Evolutionary conservation across 2,113 vertebrate genomes (phyloP).

Genomic region (Myiopsitta monachus): DNA sequence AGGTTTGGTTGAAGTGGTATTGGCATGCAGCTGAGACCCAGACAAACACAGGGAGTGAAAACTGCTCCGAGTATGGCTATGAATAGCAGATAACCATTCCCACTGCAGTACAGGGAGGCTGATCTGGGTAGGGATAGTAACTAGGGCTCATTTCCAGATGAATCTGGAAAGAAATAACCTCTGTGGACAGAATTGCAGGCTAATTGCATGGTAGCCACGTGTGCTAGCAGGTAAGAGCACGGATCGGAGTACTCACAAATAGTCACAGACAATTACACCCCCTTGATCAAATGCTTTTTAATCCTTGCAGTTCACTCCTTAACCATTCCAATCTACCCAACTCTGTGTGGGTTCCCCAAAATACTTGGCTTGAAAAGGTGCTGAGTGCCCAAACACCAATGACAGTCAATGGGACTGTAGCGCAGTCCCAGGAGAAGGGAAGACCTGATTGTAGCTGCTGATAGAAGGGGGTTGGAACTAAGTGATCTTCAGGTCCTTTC

Average conservation of each 20-base stretch:
- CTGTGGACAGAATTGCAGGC: neutral
- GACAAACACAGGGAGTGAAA: neutral
- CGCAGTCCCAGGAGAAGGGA: neutral
- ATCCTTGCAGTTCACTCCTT: neutral
- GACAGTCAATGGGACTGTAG: neutral
- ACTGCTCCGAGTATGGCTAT: neutral
- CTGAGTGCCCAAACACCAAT: neutral
- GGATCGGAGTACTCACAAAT: neutral
- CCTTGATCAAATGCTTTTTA: neutral
- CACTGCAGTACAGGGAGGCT: neutral
- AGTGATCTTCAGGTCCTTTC: neutral
- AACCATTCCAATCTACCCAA: neutral
- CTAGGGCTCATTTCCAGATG: neutral
- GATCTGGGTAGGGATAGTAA: neutral
- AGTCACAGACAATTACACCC: neutral
- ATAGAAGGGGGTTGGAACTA: neutral
- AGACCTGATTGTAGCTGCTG: neutral
- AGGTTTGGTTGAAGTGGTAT: neutral
- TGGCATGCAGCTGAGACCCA: neutral
- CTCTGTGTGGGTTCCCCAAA: neutral
- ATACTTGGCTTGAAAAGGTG: neutral
- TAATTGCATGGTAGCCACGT: fast-evolving
- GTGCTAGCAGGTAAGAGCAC: neutral
- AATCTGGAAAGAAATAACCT: neutral
- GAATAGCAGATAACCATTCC: neutral